phyloP scores from a whole-genome alignment of 2,113 vertebrate genomes.

The Lutjanus erythropterus region DNA sequence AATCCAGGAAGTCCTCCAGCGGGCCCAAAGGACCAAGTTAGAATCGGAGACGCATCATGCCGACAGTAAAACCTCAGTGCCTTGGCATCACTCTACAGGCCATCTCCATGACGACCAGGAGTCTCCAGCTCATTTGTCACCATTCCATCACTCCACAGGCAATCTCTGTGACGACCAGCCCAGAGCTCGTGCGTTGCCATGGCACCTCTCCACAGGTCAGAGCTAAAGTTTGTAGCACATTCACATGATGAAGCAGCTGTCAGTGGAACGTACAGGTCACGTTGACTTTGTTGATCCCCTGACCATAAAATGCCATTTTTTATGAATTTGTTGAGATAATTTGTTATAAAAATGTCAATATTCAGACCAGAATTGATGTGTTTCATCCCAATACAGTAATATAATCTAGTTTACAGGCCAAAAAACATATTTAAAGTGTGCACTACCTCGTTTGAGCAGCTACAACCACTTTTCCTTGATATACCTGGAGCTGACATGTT shows the following conservation, averaged over 20 bases:
- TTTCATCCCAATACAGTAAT: too few species aligned
- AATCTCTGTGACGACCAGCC: constrained; percentile 46
- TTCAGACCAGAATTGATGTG: too few species aligned
- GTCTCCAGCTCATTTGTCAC: background rate
- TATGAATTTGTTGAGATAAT: too few species aligned
- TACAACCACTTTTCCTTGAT: too few species aligned
- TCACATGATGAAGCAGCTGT: background rate
- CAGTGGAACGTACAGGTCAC: background rate
- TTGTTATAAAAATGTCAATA: too few species aligned
- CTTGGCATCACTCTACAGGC: constrained; percentile 68
- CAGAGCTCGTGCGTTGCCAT: background rate
- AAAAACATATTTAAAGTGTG: too few species aligned
- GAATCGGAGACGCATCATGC: background rate
- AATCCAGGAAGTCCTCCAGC: constrained; percentile 39
- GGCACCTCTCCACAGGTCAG: constrained; percentile 67
- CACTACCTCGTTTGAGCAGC: too few species aligned
- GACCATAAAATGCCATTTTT: too few species aligned
- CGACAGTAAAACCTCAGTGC: background rate
- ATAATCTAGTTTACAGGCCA: too few species aligned
- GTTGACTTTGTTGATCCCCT: too few species aligned
- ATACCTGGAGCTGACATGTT: too few species aligned
- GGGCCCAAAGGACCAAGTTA: background rate
- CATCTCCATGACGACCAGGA: constrained; percentile 39
- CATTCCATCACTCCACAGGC: constrained; percentile 70
- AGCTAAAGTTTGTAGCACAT: background rate